phyloP scores from a whole-genome alignment of 1,140 invertebrate genomes.

The Leptopilina boulardi region DNA sequence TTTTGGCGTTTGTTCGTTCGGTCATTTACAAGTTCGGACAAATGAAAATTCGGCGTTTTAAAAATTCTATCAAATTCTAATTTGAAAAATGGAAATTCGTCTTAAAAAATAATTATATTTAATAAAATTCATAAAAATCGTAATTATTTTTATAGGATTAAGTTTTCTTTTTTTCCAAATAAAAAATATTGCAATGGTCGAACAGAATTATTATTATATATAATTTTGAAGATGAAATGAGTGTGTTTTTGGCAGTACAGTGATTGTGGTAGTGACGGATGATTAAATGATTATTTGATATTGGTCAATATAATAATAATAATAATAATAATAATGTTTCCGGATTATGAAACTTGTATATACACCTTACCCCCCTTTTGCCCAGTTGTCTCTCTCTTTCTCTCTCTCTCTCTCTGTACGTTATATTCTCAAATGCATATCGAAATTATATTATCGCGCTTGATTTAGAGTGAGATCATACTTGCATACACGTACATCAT shows the following conservation, averaged over 20 bases:
- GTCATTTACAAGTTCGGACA: no score
- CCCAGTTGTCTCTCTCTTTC: not conserved
- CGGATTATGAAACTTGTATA: not conserved
- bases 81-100: no score
- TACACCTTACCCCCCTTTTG: not conserved
- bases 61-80: no score
- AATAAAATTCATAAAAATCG: no score
- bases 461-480: conserved; percentile 26
- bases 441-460: not conserved
- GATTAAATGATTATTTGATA: not conserved
- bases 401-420: no score
- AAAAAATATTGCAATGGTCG: not conserved
- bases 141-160: no score
- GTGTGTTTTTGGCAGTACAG: not conserved
- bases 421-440: not conserved
- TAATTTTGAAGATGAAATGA: not conserved
- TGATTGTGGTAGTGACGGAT: not conserved
- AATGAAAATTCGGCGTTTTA: no score
- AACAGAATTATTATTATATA: not conserved
- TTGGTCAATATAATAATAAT: no score
- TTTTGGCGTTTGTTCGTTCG: no score
- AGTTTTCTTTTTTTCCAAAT: no score
- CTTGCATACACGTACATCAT: conserved; percentile 29
- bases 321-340: conserved; percentile 2
- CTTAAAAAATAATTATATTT: no score